phyloP scores from a whole-genome alignment of 1,140 invertebrate species.

The Drosophila kanapiae region DNA sequence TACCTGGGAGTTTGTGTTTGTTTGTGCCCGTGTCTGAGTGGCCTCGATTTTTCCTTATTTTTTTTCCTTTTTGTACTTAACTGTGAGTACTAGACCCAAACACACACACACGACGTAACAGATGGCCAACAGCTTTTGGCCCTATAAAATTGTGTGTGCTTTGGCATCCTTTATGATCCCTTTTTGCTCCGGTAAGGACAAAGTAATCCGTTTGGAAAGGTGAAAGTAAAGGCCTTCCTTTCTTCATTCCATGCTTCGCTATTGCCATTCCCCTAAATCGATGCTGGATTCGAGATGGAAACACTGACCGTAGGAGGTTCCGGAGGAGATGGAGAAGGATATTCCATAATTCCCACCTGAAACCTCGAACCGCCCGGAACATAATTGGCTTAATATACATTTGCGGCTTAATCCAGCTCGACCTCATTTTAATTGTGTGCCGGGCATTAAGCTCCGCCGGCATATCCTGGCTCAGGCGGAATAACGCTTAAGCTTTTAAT shows the following conservation, averaged over 20 bases:
- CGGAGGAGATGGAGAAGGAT: background rate
- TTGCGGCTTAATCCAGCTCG: slow-evolving; percentile 12
- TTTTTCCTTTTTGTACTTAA: slow-evolving; percentile 18
- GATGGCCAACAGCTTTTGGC: slow-evolving; percentile 48
- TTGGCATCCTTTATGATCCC: slow-evolving; percentile 70
- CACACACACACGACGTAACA: slow-evolving; percentile 28
- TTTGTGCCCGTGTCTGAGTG: slow-evolving; percentile 29
- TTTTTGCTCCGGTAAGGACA: slow-evolving; percentile 24
- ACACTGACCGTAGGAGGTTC: background rate
- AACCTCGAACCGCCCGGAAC: too few species aligned
- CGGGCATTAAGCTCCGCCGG: slow-evolving; percentile 47
- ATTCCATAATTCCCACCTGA: slow-evolving; percentile 6
- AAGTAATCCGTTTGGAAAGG: slow-evolving; percentile 56
- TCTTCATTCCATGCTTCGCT: slow-evolving; percentile 2
- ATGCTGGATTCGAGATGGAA: slow-evolving; percentile 25
- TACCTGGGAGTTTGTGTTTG: slow-evolving; percentile 65
- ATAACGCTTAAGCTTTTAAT: slow-evolving; percentile 75
- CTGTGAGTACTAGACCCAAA: slow-evolving; percentile 32
- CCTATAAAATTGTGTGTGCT: slow-evolving; percentile 58
- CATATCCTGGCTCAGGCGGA: slow-evolving; percentile 53
- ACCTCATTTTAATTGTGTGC: slow-evolving; percentile 29
- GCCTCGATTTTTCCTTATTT: slow-evolving; percentile 18
- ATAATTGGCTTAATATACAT: slow-evolving; percentile 33
- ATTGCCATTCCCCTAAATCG: slow-evolving; percentile 32
- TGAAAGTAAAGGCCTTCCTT: slow-evolving; percentile 12